Conservation (phyloP, 2,888 invertebrate species). For the Heteromurus nitidus region DNA sequence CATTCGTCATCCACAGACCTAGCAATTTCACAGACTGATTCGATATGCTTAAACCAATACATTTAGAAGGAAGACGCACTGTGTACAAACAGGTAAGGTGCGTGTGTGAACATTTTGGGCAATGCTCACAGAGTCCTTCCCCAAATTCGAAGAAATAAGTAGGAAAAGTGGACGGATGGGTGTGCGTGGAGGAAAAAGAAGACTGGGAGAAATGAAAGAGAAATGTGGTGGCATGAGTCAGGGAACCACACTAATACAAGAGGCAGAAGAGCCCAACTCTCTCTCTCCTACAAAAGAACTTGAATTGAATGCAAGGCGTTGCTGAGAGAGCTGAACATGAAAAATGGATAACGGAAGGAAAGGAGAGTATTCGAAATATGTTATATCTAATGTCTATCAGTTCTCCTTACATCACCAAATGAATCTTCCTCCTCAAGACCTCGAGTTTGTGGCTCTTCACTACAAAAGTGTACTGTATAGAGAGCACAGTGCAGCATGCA, state of each 20-base stretch:
- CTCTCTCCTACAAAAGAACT: too few species aligned
- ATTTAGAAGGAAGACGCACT: slow-evolving; percentile 2
- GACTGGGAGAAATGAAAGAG: not conserved
- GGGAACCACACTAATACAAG: slow-evolving; percentile 7
- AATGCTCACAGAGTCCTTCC: not conserved
- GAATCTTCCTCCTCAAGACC: slow-evolving; percentile 1
- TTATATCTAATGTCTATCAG: slow-evolving; percentile 4
- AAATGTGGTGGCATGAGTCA: slow-evolving; percentile 18
- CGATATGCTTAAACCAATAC: not conserved
- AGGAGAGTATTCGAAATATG: not conserved
- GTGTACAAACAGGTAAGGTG: too few species aligned
- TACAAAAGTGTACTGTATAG: too few species aligned
- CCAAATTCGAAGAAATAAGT: not conserved
- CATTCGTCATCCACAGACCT: slow-evolving; percentile 15
- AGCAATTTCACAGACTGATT: not conserved
- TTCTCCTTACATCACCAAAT: not conserved
- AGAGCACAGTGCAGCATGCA: too few species aligned
- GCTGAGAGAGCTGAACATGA: not conserved
- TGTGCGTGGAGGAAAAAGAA: not conserved
- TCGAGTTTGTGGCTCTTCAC: too few species aligned
- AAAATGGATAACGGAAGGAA: slow-evolving; percentile 7
- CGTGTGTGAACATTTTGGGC: not conserved
- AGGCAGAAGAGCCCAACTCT: too few species aligned
- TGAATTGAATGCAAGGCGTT: too few species aligned
- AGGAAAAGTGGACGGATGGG: slow-evolving; percentile 12